Evolutionary conservation across 2,888 invertebrate species (phyloP).

Genomic region (Fragum fragum): DNA sequence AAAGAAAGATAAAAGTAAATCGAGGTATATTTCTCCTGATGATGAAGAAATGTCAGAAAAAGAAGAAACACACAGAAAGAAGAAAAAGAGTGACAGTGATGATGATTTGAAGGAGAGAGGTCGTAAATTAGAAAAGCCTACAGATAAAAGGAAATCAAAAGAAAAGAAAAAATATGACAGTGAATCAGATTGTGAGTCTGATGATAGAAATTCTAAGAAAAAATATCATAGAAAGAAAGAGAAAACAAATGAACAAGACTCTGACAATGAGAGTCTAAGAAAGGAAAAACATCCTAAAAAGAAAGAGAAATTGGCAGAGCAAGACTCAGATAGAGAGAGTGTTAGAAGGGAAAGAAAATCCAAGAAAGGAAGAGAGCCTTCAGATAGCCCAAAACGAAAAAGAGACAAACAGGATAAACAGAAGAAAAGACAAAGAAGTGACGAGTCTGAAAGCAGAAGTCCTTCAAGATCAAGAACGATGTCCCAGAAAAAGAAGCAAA

Average conservation of each 20-base stretch:
- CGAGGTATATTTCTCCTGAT: conserved; percentile 26
- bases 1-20: conserved; percentile 24
- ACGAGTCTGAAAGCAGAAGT: conserved; percentile 20
- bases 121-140: conserved; percentile 13
- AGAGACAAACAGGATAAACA: conserved; percentile 19
- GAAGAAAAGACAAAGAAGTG: conserved; percentile 19
- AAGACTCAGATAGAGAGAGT: conserved; percentile 11
- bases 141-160: conserved; percentile 33
- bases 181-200: conserved; percentile 19
- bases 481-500: conserved; percentile 48
- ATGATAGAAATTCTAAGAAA: background rate
- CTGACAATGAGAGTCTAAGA: background rate
- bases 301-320: background rate
- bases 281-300: background rate
- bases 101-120: conserved; percentile 17
- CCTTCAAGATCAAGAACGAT: conserved; percentile 12
- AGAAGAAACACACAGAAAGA: conserved; percentile 40
- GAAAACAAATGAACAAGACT: background rate
- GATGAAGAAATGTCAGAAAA: conserved; percentile 40
- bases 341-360: background rate
- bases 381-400: conserved; percentile 10
- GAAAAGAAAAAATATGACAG: conserved; percentile 36
- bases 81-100: conserved; percentile 10
- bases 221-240: conserved; percentile 18
- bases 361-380: conserved; percentile 9